Percentiles rank a stretch among this genome's conserved stretches.
phyloP scores from a whole-genome alignment of 2,888 invertebrate genomes.

The Leuctra nigra region DNA sequence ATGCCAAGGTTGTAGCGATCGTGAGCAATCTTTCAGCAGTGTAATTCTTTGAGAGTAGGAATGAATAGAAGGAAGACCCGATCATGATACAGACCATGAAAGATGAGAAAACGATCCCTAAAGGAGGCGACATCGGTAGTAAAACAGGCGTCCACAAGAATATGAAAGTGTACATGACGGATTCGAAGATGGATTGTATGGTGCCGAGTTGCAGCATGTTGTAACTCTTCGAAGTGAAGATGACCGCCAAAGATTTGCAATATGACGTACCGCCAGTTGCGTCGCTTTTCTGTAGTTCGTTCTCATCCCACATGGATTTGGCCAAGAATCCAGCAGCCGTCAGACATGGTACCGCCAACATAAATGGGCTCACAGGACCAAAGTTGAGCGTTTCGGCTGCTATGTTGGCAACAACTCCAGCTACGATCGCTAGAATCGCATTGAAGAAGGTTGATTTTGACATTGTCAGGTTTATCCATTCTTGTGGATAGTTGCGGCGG shows the following conservation, averaged over 20 bases:
- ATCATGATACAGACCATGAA: slow-evolving; percentile 54
- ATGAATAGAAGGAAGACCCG: slow-evolving; percentile 47
- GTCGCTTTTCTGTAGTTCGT: slow-evolving; percentile 35
- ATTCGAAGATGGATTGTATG: slow-evolving; percentile 38
- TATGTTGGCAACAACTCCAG: slow-evolving; percentile 48
- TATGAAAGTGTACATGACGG: slow-evolving; percentile 52
- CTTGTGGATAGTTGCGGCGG: slow-evolving; percentile 47
- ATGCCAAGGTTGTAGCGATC: slow-evolving; percentile 32
- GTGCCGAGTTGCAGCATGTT: slow-evolving; percentile 34
- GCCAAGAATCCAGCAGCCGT: slow-evolving; percentile 45
- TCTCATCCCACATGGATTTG: slow-evolving; percentile 49
- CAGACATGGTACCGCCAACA: slow-evolving; percentile 50
- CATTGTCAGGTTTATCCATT: slow-evolving; percentile 51
- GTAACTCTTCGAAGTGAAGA: background rate
- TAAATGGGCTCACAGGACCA: slow-evolving; percentile 52
- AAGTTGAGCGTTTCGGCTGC: slow-evolving; percentile 43
- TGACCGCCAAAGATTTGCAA: background rate
- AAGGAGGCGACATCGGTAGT: slow-evolving; percentile 42
- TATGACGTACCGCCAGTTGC: background rate
- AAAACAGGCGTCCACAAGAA: slow-evolving; percentile 55
- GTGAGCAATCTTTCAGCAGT: slow-evolving; percentile 34
- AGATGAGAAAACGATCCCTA: slow-evolving; percentile 50
- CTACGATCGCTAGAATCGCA: slow-evolving; percentile 49
- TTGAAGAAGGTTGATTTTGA: slow-evolving; percentile 50
- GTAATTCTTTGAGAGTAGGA: slow-evolving; percentile 35